A percentile compares a stretch with the other conserved stretches of the same genome.
phyloP scores from a whole-genome alignment of 2,888 invertebrate genomes.

The Thecophora atra region DNA sequence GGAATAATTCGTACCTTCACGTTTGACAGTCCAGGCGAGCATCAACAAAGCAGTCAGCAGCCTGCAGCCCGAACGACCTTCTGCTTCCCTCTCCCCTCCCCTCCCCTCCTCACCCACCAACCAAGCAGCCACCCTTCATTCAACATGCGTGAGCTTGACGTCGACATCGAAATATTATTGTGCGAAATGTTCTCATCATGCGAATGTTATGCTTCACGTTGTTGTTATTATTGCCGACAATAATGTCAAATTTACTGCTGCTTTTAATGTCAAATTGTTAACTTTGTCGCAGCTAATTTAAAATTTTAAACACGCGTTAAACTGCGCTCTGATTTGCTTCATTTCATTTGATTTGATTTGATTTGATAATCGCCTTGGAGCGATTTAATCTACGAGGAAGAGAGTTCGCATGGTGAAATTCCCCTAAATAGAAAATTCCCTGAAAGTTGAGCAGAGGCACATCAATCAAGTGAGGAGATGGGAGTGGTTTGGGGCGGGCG shows the following conservation, averaged over 20 bases:
- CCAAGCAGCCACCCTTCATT: too few relatives aligned
- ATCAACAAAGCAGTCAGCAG: background rate
- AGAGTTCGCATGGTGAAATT: background rate
- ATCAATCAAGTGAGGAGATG: background rate
- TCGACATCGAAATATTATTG: background rate
- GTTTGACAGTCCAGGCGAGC: slow-evolving; percentile 28
- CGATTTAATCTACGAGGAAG: too few relatives aligned
- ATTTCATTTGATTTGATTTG: background rate
- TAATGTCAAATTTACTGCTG: background rate
- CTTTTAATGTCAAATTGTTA: slow-evolving; percentile 19
- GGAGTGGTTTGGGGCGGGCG: background rate
- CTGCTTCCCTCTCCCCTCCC: background rate
- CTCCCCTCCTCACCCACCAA: background rate
- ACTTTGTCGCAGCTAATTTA: slow-evolving; percentile 30
- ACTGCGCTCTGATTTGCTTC: slow-evolving; percentile 25
- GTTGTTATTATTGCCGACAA: slow-evolving; percentile 15
- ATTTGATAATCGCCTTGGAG: slow-evolving; percentile 18
- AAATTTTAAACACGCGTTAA: slow-evolving; percentile 38
- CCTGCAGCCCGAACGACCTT: background rate
- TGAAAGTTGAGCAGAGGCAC: background rate
- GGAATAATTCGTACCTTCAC: slow-evolving; percentile 48
- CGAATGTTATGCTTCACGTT: slow-evolving; percentile 5
- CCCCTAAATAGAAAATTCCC: background rate
- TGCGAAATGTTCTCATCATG: background rate
- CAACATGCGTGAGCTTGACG: background rate